Percentiles rank a stretch among this genome's conserved stretches.
These are phyloP conservation scores for Colaptes auratus DNA, from an alignment of 2,113 vertebrate genomes.

Conservation along the genomic window DNA sequence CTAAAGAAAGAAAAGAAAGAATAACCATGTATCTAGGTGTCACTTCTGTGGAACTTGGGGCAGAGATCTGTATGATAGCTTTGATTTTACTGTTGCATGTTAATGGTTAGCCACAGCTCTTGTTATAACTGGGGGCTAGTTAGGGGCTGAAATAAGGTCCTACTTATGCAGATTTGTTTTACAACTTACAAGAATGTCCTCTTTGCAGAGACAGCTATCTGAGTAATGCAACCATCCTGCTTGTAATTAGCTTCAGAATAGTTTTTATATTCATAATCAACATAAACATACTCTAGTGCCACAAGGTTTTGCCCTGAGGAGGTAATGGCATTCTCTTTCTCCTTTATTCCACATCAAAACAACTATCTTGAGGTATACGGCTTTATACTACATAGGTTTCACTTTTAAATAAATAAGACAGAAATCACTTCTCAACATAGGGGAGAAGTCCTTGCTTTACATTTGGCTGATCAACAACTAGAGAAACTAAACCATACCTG, in stretches of 20 bases:
- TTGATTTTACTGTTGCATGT: not conserved
- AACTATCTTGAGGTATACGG: not conserved
- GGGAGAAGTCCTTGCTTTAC: not conserved
- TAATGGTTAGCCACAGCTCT: fast-evolving
- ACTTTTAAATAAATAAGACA: not conserved
- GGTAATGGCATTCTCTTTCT: not conserved
- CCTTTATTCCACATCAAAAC: too few species aligned
- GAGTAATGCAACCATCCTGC: fast-evolving
- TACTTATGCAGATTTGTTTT: not conserved
- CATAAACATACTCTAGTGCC: not conserved
- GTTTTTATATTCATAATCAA: not conserved
- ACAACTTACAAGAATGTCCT: not conserved
- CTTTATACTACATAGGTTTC: not conserved
- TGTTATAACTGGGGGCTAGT: fast-evolving
- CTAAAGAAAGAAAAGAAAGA: not conserved
- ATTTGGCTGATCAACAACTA: not conserved
- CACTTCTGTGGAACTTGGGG: not conserved
- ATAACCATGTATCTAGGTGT: not conserved
- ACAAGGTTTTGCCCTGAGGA: not conserved
- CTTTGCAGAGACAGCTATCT: not conserved
- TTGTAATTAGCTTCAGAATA: not conserved
- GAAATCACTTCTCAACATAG: not conserved
- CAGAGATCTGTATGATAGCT: not conserved
- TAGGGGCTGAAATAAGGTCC: not conserved
- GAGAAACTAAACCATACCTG: not conserved